Percentiles rank a stretch among this genome's conserved stretches.
Evolutionary conservation across 1,140 invertebrate genomes (phyloP).

Genomic region (Drosophila melanica): DNA sequence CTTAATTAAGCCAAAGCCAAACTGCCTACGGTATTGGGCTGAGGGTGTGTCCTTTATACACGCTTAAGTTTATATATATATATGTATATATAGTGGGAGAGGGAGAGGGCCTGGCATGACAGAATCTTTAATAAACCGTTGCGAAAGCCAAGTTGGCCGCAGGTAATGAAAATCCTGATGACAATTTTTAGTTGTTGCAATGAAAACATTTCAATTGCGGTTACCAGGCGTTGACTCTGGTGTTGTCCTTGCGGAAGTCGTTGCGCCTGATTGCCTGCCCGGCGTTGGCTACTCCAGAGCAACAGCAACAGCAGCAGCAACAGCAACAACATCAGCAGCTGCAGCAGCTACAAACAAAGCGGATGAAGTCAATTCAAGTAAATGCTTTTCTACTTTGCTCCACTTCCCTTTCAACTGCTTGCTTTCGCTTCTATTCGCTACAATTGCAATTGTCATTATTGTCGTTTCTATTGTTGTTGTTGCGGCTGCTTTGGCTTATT

Average conservation of each 20-base stretch:
- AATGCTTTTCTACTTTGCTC: slow-evolving; percentile 61
- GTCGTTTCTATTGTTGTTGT: slow-evolving; percentile 33
- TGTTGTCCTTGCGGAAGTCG: slow-evolving; percentile 54
- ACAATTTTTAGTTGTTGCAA: slow-evolving; percentile 81
- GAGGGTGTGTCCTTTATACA: neutral
- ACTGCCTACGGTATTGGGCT: slow-evolving; percentile 48
- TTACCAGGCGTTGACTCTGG: slow-evolving; percentile 53
- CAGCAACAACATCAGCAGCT: slow-evolving; percentile 24
- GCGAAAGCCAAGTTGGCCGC: slow-evolving; percentile 69
- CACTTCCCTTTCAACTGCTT: slow-evolving; percentile 26
- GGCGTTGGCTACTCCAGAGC: slow-evolving; percentile 1
- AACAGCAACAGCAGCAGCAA: slow-evolving; percentile 23
- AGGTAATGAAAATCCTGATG: slow-evolving; percentile 81
- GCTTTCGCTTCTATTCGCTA: slow-evolving; percentile 39
- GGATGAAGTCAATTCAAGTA: slow-evolving; percentile 77
- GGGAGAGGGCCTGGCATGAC: neutral
- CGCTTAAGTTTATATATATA: neutral
- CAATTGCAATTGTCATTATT: slow-evolving; percentile 57
- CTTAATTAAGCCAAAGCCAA: slow-evolving; percentile 75
- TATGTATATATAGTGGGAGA: too few relatives aligned
- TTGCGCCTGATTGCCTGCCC: slow-evolving; percentile 63
- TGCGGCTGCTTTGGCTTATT: slow-evolving; percentile 36
- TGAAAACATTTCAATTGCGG: slow-evolving; percentile 83
- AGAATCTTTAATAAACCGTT: slow-evolving; percentile 75
- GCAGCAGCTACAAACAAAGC: slow-evolving; percentile 56